Conservation (phyloP, 1,140 invertebrate genomes). For the Colletes gigas region DNA sequence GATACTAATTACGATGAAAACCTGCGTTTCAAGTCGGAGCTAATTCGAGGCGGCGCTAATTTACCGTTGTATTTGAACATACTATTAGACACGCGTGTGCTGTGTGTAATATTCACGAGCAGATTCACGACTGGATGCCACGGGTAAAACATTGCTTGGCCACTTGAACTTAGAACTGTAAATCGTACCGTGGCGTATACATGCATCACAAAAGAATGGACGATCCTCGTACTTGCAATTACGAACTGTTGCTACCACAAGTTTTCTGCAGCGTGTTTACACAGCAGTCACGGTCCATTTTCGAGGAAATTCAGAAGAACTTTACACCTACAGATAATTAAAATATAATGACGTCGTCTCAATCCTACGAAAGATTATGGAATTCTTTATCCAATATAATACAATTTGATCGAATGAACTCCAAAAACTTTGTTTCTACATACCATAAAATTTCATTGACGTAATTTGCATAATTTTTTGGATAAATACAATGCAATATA, state of each 20-base stretch:
- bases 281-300: slow-evolving; percentile 7
- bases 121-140: slow-evolving; percentile 35
- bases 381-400: too few relatives aligned
- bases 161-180: slow-evolving; percentile 65
- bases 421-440: too few relatives aligned
- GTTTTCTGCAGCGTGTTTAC: slow-evolving; percentile 18
- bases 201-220: background rate
- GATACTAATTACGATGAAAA: slow-evolving; percentile 34
- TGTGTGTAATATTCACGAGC: slow-evolving; percentile 37
- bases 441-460: too few relatives aligned
- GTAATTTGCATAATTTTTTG: too few relatives aligned
- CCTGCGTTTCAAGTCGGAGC: slow-evolving; percentile 18
- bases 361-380: too few relatives aligned
- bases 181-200: slow-evolving; percentile 23
- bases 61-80: slow-evolving; percentile 61
- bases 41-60: slow-evolving; percentile 58
- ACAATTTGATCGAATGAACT: too few relatives aligned
- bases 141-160: slow-evolving; percentile 49
- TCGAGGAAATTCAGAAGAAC: background rate
- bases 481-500: too few relatives aligned
- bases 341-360: too few relatives aligned
- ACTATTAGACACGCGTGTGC: slow-evolving; percentile 59
- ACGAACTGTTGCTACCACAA: slow-evolving; percentile 34
- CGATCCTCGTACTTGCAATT: slow-evolving; percentile 37
- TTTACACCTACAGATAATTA: background rate